These are phyloP conservation scores for Arion vulgaris DNA, from an alignment of 1,140 invertebrate genomes.

Conservation along the genomic window DNA sequence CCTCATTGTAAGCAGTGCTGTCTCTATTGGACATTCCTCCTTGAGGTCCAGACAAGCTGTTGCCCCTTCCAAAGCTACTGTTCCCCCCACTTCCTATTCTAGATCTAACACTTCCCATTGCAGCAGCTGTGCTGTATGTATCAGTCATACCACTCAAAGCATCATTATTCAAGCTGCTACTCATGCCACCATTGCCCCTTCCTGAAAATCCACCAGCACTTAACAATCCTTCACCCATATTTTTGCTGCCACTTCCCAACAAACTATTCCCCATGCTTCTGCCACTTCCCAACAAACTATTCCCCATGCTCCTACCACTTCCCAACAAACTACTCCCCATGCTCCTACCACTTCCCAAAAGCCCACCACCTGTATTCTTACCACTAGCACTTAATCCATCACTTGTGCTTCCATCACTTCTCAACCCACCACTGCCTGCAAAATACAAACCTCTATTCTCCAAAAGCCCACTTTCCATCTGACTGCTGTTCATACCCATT, in stretches of 20 bases:
- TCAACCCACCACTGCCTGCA: background rate
- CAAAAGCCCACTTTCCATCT: background rate
- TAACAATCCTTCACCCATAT: background rate
- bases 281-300: no score
- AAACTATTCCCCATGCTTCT: background rate
- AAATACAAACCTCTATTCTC: no score
- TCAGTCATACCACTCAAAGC: background rate
- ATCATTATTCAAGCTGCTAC: conserved; percentile 8
- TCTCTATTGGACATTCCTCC: background rate
- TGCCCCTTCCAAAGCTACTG: background rate
- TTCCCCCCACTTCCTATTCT: conserved; percentile 6
- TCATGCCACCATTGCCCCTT: background rate
- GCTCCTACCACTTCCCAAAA: background rate
- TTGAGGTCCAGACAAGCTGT: background rate
- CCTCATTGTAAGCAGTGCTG: background rate
- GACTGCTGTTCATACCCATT: no score
- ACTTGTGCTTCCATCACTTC: conserved; percentile 1
- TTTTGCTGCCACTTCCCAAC: background rate
- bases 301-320: background rate
- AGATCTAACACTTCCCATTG: background rate
- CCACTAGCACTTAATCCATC: background rate
- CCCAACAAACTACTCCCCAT: background rate
- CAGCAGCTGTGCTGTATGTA: background rate
- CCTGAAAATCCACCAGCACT: background rate
- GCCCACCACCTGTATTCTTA: background rate